Conservation (phyloP, 2,888 invertebrate species). For the Pristionchus exspectatus region DNA sequence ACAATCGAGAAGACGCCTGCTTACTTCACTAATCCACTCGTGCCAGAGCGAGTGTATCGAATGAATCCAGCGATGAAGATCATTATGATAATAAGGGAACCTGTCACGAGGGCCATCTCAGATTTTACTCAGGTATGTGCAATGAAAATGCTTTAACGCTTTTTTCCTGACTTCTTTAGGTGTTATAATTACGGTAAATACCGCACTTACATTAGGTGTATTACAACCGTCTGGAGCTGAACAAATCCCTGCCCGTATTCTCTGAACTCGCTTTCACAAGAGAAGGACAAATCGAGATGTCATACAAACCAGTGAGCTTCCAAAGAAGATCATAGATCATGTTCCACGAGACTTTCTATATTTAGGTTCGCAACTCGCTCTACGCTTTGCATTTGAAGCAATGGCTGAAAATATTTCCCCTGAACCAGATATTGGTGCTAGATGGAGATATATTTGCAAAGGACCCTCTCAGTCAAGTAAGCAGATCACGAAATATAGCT, state of each 20-base stretch:
- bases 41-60: slow-evolving; percentile 92
- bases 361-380: slow-evolving; percentile 85
- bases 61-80: slow-evolving; percentile 95
- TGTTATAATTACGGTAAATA: too few relatives aligned
- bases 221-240: slow-evolving; percentile 73
- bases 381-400: slow-evolving; percentile 92
- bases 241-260: slow-evolving; percentile 78
- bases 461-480: slow-evolving; percentile 88
- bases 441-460: slow-evolving; percentile 94
- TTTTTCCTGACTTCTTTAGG: neutral
- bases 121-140: slow-evolving; percentile 75
- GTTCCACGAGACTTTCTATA: neutral
- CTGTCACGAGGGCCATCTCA: slow-evolving; percentile 88
- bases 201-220: slow-evolving; percentile 67
- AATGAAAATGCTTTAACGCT: neutral
- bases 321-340: too few relatives aligned
- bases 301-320: slow-evolving; percentile 69
- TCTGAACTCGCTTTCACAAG: slow-evolving; percentile 80
- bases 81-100: slow-evolving; percentile 94
- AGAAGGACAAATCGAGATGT: slow-evolving; percentile 80
- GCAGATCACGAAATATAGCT: neutral
- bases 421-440: slow-evolving; percentile 90
- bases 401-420: slow-evolving; percentile 94
- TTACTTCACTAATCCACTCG: slow-evolving; percentile 96
- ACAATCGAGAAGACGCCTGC: slow-evolving; percentile 93